phyloP scores from a whole-genome alignment of 2,797 vertebrate species.

The Amniataba percoides region DNA sequence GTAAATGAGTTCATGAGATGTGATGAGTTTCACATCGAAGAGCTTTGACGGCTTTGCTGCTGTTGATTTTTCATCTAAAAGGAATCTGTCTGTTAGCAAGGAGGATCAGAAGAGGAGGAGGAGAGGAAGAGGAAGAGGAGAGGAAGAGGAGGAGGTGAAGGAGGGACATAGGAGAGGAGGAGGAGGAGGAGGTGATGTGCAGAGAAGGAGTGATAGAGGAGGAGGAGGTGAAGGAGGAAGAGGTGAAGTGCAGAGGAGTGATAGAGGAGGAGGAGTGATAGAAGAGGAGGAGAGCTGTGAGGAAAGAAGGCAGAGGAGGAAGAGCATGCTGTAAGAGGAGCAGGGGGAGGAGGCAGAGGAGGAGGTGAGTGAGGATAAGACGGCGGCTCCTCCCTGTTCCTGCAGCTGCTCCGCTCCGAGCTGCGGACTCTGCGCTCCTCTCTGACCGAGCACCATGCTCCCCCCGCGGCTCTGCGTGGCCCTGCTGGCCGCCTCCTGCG shows the following conservation, averaged over 20 bases:
- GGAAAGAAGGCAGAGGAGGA: slow-evolving; percentile 25
- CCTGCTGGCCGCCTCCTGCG: slow-evolving; percentile 79
- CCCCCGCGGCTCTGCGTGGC: slow-evolving; percentile 68
- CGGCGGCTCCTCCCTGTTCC: slow-evolving; percentile 59
- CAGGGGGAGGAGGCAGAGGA: slow-evolving; percentile 32
- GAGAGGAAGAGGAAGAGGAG: background rate
- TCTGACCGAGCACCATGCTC: slow-evolving; percentile 64
- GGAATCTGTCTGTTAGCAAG: slow-evolving; percentile 54
- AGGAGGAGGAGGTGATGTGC: background rate
- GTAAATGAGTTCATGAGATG: slow-evolving; percentile 2
- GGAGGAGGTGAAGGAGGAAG: background rate
- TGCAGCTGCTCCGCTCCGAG: too few relatives aligned
- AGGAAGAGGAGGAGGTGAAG: slow-evolving; percentile 22
- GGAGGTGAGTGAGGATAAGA: slow-evolving; percentile 59
- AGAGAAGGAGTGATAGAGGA: too few relatives aligned
- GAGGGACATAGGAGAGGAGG: slow-evolving; percentile 6
- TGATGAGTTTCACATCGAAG: slow-evolving; percentile 5
- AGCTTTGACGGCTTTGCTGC: slow-evolving; percentile 36
- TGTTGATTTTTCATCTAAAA: slow-evolving; percentile 76
- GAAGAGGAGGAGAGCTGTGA: slow-evolving; percentile 15
- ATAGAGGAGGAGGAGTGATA: background rate
- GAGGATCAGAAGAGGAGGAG: slow-evolving; percentile 24
- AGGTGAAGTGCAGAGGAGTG: background rate
- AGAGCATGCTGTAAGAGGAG: background rate
- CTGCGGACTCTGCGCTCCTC: slow-evolving; percentile 4